Evolutionary conservation across 2,113 vertebrate species (phyloP).

Genomic region (Gasterosteus nipponicus): DNA sequence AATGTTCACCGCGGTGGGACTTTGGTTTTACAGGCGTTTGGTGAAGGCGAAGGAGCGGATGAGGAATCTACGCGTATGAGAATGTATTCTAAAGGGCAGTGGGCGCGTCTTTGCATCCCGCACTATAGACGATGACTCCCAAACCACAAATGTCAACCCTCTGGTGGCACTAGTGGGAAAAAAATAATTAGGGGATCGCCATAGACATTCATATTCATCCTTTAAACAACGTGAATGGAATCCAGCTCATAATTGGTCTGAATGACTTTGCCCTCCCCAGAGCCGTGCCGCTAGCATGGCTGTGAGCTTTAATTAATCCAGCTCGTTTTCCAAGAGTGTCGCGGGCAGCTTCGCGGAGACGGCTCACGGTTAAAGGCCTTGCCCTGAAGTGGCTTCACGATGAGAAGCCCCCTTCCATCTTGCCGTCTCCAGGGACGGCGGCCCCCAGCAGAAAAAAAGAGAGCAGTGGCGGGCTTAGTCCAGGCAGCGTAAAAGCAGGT

Average conservation of each 20-base stretch:
- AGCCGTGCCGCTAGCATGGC: background rate
- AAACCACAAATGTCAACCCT: background rate
- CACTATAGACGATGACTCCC: background rate
- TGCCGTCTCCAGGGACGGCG: slow-evolving; percentile 14
- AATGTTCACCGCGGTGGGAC: too few relatives aligned
- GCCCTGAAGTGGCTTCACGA: background rate
- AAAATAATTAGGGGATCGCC: background rate
- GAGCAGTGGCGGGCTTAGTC: background rate
- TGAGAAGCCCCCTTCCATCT: background rate
- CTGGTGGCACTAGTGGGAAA: background rate
- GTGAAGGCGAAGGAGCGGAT: too few relatives aligned
- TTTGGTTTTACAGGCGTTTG: too few relatives aligned
- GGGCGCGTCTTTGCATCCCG: too few relatives aligned
- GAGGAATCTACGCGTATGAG: too few relatives aligned
- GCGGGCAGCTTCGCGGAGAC: background rate
- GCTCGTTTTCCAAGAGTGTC: background rate
- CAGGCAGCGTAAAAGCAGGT: background rate
- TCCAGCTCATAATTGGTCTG: background rate
- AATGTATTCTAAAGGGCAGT: background rate
- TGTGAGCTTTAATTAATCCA: background rate
- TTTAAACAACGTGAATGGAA: background rate
- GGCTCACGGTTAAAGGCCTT: background rate
- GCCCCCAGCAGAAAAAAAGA: slow-evolving; percentile 15
- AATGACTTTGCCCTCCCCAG: background rate
- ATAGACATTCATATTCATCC: background rate